A percentile compares a stretch with the other conserved stretches of the same genome.
Conservation (phyloP, 2,888 invertebrate genomes). For the Drosophila parthenogenetica region DNA sequence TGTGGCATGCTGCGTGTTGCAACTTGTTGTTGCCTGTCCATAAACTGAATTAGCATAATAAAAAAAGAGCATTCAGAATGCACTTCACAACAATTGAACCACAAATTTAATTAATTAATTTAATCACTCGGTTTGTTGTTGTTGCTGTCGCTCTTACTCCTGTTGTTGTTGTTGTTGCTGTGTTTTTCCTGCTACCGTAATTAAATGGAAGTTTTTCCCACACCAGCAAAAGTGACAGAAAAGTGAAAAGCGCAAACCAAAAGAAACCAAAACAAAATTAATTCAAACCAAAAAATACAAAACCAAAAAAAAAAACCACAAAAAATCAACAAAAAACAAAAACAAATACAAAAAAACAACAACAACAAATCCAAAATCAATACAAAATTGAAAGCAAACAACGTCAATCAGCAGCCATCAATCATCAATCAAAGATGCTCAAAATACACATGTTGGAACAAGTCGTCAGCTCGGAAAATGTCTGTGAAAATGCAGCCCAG, state of each 20-base stretch:
- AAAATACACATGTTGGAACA: conserved; percentile 92
- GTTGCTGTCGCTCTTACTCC: not conserved
- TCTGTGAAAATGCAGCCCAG: conserved; percentile 61
- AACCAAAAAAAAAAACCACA: conserved; percentile 65
- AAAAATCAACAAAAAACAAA: conserved; percentile 34
- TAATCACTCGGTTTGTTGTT: not conserved
- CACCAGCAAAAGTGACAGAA: conserved; percentile 31
- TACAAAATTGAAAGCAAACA: conserved; percentile 12
- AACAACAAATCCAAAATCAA: conserved; percentile 15
- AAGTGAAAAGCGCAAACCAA: conserved; percentile 37
- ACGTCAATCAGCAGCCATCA: conserved; percentile 36
- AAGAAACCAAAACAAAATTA: conserved; percentile 50
- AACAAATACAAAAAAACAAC: too few relatives aligned
- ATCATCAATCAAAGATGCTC: conserved; percentile 86
- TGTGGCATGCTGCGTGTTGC: conserved; percentile 26
- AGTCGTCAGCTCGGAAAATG: conserved; percentile 88
- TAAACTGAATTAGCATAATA: conserved; percentile 14
- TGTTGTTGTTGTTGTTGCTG: not conserved
- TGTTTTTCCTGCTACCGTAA: not conserved
- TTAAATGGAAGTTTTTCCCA: conserved; percentile 4
- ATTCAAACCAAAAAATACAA: conserved; percentile 69
- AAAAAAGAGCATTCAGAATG: conserved; percentile 16
- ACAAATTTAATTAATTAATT: conserved; percentile 55
- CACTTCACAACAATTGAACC: conserved; percentile 44
- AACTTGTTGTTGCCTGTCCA: conserved; percentile 1